phyloP scores from a whole-genome alignment of 2,797 vertebrate genomes.

The Alcedo atthis region DNA sequence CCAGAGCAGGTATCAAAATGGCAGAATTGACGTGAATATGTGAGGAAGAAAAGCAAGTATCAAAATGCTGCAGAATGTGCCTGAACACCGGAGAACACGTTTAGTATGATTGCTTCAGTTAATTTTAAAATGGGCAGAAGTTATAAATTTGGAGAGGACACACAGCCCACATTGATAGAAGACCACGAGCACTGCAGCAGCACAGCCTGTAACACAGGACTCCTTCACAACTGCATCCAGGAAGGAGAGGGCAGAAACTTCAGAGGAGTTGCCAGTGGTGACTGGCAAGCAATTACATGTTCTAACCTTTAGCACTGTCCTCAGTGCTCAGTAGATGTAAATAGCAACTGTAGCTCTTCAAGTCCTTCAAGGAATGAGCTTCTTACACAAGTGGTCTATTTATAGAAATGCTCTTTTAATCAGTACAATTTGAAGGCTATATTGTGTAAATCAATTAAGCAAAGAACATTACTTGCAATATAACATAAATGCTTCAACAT shows the following conservation, averaged over 20 bases:
- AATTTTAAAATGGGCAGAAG: not conserved
- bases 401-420: not conserved
- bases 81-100: not conserved
- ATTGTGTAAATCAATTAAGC: not conserved
- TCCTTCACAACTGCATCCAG: not conserved
- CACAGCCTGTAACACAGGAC: not conserved
- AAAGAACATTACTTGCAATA: not conserved
- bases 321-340: not conserved
- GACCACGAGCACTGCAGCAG: not conserved
- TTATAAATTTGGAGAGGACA: not conserved
- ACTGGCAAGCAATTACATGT: not conserved
- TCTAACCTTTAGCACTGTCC: not conserved
- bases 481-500: not conserved
- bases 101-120: not conserved
- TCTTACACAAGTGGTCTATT: not conserved
- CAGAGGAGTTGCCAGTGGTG: not conserved
- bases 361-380: not conserved
- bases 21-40: accelerated
- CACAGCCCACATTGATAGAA: not conserved
- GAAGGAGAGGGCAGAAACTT: not conserved
- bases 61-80: not conserved
- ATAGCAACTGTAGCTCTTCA: not conserved
- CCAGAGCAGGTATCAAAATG: not conserved
- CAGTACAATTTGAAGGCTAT: not conserved
- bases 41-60: not conserved